Base-by-base conservation (phyloP, 2,888 invertebrate species). In the Metellina segmentata region DNA sequence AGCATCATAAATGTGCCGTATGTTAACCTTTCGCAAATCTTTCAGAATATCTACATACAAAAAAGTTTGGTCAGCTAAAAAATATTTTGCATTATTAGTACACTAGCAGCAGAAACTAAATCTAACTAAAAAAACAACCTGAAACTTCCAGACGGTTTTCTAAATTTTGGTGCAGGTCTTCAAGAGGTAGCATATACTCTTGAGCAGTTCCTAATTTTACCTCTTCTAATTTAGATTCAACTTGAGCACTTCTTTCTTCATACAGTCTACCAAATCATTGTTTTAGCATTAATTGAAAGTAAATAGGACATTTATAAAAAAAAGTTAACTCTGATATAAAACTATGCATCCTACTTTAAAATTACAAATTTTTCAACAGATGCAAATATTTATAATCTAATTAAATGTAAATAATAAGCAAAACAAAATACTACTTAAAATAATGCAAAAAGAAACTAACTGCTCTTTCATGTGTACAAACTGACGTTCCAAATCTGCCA, bases 111-210 rank as follows among this genome's bases (percentile, higher is more conserved):
- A 78, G 52, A 72, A 81, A 48, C 19, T 83, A 19, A 7, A 16
- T 81, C 5, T 20, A 78, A 48, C 51, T 86, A 61, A 81, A 19
- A 11, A 34, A 51, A 19, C 78, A 96, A 81, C 98, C 98, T 0
- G 98, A 98, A n/a, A 99, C 98, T 95, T 98, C 98, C 87, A 97
- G 97, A 81, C 97, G 96, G 13, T 96, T 96, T 93, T 97, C 96
- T 97, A 98, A 97, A 94, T 98, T 97, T 94, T 98, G 98, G 94
- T 98, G 97, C 79, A 99, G 95, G 93, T 98, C 96, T 94, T 97
- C 96, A 85, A 99, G 95, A 0, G 98, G 98, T 82, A 97, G 97
- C 1, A 98, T 95, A 95, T 98, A 99, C 95, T 99, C 99, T 94
- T 97, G 96, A 0, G 98, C 98, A 86, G 97, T 96, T 0, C 98